Evolutionary conservation across 2,797 vertebrate species (phyloP).

Genomic region (Sitta carolinensis): DNA sequence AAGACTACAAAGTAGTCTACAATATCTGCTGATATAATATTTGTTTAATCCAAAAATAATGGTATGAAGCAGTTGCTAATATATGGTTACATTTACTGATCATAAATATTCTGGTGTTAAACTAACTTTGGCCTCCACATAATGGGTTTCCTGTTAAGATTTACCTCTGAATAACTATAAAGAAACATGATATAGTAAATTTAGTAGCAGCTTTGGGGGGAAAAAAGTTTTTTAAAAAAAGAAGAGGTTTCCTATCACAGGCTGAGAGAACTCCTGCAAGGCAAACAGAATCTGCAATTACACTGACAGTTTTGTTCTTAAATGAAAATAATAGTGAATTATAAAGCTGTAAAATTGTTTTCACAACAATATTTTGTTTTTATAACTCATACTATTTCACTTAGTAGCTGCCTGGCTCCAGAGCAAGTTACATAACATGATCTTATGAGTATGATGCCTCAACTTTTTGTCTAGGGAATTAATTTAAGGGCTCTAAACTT

Average conservation of each 20-base stretch:
- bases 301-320: slow-evolving; percentile 57
- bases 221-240: neutral
- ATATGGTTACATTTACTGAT: neutral
- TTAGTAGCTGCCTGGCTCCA: slow-evolving; percentile 44
- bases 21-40: neutral
- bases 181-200: slow-evolving; percentile 36
- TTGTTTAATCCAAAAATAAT: neutral
- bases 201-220: neutral
- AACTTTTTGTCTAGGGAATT: slow-evolving; percentile 57
- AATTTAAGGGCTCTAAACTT: slow-evolving; percentile 60
- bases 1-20: neutral
- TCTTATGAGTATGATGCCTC: slow-evolving; percentile 42
- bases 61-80: neutral
- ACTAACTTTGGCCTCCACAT: slow-evolving; percentile 7
- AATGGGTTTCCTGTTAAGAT: slow-evolving; percentile 14
- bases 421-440: slow-evolving; percentile 26
- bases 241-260: neutral
- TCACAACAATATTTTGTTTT: slow-evolving; percentile 61
- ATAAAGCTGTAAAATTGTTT: slow-evolving; percentile 57
- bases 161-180: slow-evolving; percentile 34
- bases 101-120: slow-evolving; percentile 11
- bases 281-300: slow-evolving; percentile 52
- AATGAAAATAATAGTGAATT: slow-evolving; percentile 61
- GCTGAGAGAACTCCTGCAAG: slow-evolving; percentile 42
- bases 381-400: slow-evolving; percentile 50